These are phyloP conservation scores for Ophonus ardosiacus DNA, from an alignment of 2,888 invertebrate genomes.

Conservation along the genomic window DNA sequence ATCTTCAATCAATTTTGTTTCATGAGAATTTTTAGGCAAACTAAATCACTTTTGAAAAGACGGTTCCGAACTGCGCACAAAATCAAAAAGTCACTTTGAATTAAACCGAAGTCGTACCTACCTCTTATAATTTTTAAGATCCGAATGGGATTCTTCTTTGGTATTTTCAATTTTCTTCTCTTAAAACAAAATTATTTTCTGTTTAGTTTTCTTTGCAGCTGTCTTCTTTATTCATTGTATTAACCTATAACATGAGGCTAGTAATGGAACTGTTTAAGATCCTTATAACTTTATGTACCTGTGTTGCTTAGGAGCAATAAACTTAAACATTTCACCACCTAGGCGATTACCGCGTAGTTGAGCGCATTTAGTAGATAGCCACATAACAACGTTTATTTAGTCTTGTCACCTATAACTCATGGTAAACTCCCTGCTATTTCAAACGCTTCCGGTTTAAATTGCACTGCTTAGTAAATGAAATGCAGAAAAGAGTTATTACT, in stretches of 20 bases:
- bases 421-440: not conserved
- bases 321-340: constrained; percentile 12
- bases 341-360: not conserved
- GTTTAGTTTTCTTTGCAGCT: too few relatives aligned
- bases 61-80: too few relatives aligned
- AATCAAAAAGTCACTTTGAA: too few relatives aligned
- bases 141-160: too few relatives aligned
- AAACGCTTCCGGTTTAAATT: not conserved
- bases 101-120: too few relatives aligned
- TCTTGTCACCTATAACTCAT: not conserved
- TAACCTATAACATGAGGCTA: not conserved
- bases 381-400: not conserved
- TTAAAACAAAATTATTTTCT: too few relatives aligned
- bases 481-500: not conserved
- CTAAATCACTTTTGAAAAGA: too few relatives aligned
- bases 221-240: too few relatives aligned
- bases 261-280: not conserved
- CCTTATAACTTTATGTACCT: not conserved
- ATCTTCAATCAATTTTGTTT: too few relatives aligned
- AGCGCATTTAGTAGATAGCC: constrained; percentile 7
- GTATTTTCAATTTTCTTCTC: too few relatives aligned
- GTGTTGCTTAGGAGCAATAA: not conserved
- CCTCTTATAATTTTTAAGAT: too few relatives aligned
- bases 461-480: not conserved
- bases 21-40: too few relatives aligned